Conservation (phyloP, 2,797 vertebrate genomes). For the Crocodylus rhombifer region DNA sequence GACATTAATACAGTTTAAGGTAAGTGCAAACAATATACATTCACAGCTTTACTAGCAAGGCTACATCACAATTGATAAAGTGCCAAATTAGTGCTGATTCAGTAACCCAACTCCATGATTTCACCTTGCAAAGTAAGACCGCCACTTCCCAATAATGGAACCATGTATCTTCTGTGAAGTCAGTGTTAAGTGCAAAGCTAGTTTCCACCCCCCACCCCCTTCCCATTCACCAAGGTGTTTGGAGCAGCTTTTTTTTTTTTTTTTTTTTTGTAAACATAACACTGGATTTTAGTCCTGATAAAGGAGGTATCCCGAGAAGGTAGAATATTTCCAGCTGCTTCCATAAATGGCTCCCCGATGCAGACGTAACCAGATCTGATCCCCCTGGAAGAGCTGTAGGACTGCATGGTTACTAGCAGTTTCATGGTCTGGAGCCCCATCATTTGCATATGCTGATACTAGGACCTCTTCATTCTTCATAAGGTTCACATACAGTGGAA, state of each 20-base stretch:
- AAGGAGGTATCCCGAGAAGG: constrained; percentile 97
- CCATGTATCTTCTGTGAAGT: constrained; percentile 64
- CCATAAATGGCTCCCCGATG: constrained; percentile 98
- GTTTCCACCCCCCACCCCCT: constrained; percentile 53
- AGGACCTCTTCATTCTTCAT: constrained; percentile 98
- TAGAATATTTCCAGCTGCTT: constrained; percentile 99
- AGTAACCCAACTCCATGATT: constrained; percentile 77
- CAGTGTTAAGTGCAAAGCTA: constrained; percentile 75
- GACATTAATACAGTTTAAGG: constrained; percentile 81
- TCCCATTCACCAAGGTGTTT: constrained; percentile 67
- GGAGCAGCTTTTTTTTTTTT: constrained; percentile 53
- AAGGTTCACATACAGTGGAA: constrained; percentile 96
- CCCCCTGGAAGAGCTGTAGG: constrained; percentile 93
- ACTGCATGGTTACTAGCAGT: constrained; percentile 97
- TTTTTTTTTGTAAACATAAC: constrained; percentile 58
- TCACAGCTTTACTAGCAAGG: constrained; percentile 86
- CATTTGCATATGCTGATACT: constrained; percentile 96
- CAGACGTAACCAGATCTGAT: constrained; percentile 96
- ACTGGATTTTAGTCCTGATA: constrained; percentile 92
- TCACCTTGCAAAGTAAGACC: constrained; percentile 76
- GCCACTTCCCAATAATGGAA: constrained; percentile 72
- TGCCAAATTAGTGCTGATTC: constrained; percentile 84
- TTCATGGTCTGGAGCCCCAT: constrained; percentile 96
- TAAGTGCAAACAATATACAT: constrained; percentile 86
- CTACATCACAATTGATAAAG: constrained; percentile 84